phyloP scores from a whole-genome alignment of 2,113 vertebrate genomes.

The Macroglossus sobrinus region DNA sequence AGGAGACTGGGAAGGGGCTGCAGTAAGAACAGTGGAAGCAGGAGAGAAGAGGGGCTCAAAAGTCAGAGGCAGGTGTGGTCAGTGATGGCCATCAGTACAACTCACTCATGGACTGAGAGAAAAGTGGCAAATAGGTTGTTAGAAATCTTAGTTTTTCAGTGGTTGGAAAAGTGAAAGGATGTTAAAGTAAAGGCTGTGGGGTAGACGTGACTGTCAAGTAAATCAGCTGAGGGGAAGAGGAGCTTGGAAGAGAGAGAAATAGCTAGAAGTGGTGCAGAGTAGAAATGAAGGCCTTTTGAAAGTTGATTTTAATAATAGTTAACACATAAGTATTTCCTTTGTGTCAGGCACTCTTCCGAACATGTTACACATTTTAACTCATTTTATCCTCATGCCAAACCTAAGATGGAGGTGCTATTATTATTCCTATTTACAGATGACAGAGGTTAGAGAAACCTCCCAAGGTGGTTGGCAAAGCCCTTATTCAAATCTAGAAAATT shows the following conservation, averaged over 20 bases:
- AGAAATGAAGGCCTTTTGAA: background rate
- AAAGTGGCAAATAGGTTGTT: background rate
- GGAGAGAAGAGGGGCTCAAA: background rate
- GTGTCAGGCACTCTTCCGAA: background rate
- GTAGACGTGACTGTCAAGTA: background rate
- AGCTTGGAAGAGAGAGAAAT: background rate
- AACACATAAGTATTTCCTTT: background rate
- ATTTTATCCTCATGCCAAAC: background rate
- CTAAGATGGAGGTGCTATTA: background rate
- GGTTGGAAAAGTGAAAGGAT: background rate
- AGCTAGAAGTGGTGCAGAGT: background rate
- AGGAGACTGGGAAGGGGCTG: background rate
- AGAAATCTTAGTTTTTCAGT: background rate
- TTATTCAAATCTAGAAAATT: background rate
- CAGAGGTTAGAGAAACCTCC: background rate
- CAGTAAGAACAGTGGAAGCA: background rate
- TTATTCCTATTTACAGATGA: background rate
- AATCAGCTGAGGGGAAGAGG: background rate
- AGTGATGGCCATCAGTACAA: background rate
- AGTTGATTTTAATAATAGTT: background rate
- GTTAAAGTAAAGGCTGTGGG: background rate
- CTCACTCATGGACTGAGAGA: background rate
- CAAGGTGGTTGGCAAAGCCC: background rate
- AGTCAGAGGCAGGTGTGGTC: background rate
- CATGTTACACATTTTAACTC: background rate